A percentile compares a stretch with the other conserved stretches of the same genome.
phyloP scores from a whole-genome alignment of 92 coral and sea anemone genomes.

The Epizoanthus rinbou region DNA sequence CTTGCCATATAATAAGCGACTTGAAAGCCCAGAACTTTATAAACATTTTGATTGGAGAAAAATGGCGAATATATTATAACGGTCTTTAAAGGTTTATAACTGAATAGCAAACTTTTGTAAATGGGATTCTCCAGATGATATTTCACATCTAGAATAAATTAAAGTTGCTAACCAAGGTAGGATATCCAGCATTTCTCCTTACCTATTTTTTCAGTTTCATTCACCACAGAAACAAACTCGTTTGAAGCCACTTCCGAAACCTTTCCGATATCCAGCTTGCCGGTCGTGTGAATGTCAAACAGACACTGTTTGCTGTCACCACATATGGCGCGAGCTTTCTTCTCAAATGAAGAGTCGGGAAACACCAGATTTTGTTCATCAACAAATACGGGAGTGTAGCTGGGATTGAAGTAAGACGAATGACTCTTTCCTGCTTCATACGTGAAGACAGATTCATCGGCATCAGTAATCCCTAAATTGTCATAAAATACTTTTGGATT shows the following conservation, averaged over 20 bases:
- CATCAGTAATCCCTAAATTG: slow-evolving; percentile 32
- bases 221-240: not conserved
- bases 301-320: slow-evolving; percentile 46
- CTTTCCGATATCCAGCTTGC: slow-evolving; percentile 44
- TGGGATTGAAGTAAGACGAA: not conserved
- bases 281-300: slow-evolving; percentile 52
- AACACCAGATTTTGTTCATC: slow-evolving; percentile 15
- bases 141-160: too few species aligned
- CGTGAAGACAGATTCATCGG: slow-evolving; percentile 27
- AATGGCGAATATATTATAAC: too few species aligned
- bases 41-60: too few species aligned
- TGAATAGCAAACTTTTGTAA: too few species aligned
- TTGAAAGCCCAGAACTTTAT: too few species aligned
- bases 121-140: too few species aligned
- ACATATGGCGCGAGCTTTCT: slow-evolving; percentile 51
- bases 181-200: not conserved
- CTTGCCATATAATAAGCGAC: too few species aligned
- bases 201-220: slow-evolving; percentile 8
- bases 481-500: not conserved
- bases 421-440: slow-evolving; percentile 40
- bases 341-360: slow-evolving; percentile 14
- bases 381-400: slow-evolving; percentile 47
- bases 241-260: slow-evolving; percentile 29
- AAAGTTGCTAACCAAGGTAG: too few species aligned
- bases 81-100: too few species aligned